Base-by-base conservation (phyloP, 2,888 invertebrate species). In the Drosophila ustulata region DNA sequence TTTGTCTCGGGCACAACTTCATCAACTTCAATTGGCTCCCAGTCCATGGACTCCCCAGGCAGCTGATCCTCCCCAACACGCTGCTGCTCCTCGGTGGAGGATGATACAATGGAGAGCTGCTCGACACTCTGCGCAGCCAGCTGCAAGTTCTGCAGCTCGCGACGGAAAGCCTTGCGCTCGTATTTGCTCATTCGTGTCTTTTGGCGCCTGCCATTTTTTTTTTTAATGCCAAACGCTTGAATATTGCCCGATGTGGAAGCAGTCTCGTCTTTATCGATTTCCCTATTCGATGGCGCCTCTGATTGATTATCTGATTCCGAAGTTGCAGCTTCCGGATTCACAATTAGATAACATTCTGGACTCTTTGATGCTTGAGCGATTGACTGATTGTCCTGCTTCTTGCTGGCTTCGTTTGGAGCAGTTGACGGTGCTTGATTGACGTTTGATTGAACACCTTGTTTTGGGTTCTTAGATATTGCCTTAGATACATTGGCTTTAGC, bases 131-230 rank as follows among this genome's bases (percentile, higher is more conserved):
- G 39, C 7, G 39, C 39, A 13, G 18, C 39, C 18, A 41, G 9
- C 13, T n/a, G 4, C 30, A 59, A 8, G 1, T 7, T 9, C 8
- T 49, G 39, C 0, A 28, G 13, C 52, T 62, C 56, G 5, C 58
- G 72, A 1, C 63, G 50, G 1, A 55, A 7, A 1, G 13, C 58
- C 8, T 73, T 73, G 1, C 67, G 66, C 34, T 73, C 72, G 1
- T 58, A 4, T 34, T 67, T 73, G 18, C 66, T 52, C 5, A 73
- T 7, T 13, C 55, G 66, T 3, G 26, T 47, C 0, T 23, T 11
- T 2, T 18, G 34, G 30, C 50, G 66, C 13, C 50, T 72, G 2
- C 8, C 0, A 13, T 13, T 26, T 7, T 7, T 49, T 7, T 8
- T 7, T 13, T 50, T 47, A 7, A 7, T 26, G 0, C 34, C 41